Evolutionary conservation across 2,888 invertebrate genomes (phyloP).

Genomic region (Entomobrya multifasciata): DNA sequence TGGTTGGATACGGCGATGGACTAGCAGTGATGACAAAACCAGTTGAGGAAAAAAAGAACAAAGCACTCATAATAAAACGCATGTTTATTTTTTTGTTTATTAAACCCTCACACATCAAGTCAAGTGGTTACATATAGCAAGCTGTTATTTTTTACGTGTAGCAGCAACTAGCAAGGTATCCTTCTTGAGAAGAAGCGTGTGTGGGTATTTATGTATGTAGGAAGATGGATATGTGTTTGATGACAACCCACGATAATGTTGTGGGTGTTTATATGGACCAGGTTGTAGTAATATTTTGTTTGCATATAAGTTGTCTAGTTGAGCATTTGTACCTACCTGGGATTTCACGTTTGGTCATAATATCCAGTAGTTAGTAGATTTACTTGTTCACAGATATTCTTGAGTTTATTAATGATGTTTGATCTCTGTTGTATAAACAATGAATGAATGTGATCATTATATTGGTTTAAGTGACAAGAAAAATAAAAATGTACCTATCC

Average conservation of each 20-base stretch:
- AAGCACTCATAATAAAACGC: background rate
- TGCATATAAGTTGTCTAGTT: conserved; percentile 3
- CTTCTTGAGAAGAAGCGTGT: conserved; percentile 8
- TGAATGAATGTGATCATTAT: too few relatives aligned
- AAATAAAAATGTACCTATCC: too few relatives aligned
- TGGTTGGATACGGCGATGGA: background rate
- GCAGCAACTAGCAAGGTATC: background rate
- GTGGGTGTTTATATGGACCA: conserved; percentile 33
- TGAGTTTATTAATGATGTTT: background rate
- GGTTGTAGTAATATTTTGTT: background rate
- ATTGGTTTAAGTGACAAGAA: too few relatives aligned
- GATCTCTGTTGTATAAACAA: too few relatives aligned
- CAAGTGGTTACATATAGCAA: conserved; percentile 15
- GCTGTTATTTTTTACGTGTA: conserved; percentile 17
- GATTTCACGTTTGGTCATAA: conserved; percentile 69
- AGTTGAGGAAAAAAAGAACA: conserved; percentile 40
- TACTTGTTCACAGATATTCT: conserved; percentile 1
- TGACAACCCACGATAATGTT: background rate
- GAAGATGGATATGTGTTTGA: background rate
- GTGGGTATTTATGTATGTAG: background rate
- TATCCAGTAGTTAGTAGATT: conserved; percentile 29
- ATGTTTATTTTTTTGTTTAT: background rate
- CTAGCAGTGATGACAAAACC: conserved; percentile 21
- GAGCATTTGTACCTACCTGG: conserved; percentile 3
- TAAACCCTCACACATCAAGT: background rate